Conservation (phyloP, 1,140 invertebrate species). For the Drosophila repletoides region DNA sequence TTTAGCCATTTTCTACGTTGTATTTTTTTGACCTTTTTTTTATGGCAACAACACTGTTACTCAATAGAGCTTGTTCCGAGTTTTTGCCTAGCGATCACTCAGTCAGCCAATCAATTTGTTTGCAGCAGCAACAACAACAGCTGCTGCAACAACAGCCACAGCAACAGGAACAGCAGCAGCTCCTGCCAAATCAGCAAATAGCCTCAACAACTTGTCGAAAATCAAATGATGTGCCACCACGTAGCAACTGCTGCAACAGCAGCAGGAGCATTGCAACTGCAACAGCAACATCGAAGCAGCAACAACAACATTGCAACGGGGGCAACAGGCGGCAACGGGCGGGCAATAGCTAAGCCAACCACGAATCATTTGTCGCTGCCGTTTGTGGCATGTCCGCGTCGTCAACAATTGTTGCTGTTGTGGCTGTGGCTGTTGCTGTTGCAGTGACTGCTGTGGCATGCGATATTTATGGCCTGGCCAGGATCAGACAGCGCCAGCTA, state of each 20-base stretch:
- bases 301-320: slow-evolving; percentile 10
- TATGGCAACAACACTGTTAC: too few species aligned
- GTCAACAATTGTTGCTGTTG: slow-evolving; percentile 34
- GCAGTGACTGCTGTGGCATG: slow-evolving; percentile 20
- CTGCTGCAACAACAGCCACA: slow-evolving; percentile 22
- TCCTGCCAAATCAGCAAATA: slow-evolving; percentile 75
- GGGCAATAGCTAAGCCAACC: slow-evolving; percentile 48
- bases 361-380: slow-evolving; percentile 73
- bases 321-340: background rate
- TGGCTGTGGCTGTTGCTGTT: slow-evolving; percentile 16
- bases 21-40: too few species aligned
- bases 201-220: slow-evolving; percentile 78
- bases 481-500: slow-evolving; percentile 70
- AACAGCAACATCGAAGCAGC: background rate
- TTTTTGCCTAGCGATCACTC: slow-evolving; percentile 31
- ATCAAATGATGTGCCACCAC: slow-evolving; percentile 78
- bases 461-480: slow-evolving; percentile 76
- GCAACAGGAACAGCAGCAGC: slow-evolving; percentile 9
- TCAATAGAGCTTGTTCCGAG: too few species aligned
- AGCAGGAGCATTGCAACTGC: slow-evolving; percentile 7
- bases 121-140: slow-evolving; percentile 41
- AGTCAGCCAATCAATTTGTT: slow-evolving; percentile 72
- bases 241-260: slow-evolving; percentile 26
- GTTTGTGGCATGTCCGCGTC: slow-evolving; percentile 75
- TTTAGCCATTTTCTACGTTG: too few species aligned